A percentile compares a stretch with the other conserved stretches of the same genome.
phyloP scores from a whole-genome alignment of 2,888 invertebrate species.

The Drosophila anomelani region DNA sequence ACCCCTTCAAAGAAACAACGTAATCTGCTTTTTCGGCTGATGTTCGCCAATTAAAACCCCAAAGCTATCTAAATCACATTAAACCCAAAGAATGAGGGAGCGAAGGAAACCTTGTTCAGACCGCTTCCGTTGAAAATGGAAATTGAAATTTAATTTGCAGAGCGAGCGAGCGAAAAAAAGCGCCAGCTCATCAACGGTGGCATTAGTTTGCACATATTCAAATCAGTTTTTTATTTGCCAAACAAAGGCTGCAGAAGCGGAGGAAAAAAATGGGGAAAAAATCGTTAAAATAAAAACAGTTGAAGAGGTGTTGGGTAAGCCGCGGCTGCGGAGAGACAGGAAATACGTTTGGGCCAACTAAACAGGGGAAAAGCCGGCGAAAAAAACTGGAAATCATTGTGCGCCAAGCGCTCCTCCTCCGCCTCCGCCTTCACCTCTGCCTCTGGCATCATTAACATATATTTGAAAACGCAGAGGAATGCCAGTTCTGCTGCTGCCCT shows the following conservation, averaged over 20 bases:
- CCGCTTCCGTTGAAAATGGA: conserved; percentile 61
- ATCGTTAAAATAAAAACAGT: conserved; percentile 74
- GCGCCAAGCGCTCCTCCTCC: conserved; percentile 7
- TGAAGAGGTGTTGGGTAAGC: conserved; percentile 61
- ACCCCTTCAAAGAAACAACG: neutral
- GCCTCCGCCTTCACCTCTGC: neutral
- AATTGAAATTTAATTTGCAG: conserved; percentile 68
- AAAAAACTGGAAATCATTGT: conserved; percentile 67
- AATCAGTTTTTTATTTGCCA: conserved; percentile 57
- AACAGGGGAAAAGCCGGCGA: conserved; percentile 34
- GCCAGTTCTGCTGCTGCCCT: conserved; percentile 6
- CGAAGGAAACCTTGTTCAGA: conserved; percentile 35
- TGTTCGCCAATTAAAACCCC: conserved; percentile 34
- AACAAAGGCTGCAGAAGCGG: conserved; percentile 16
- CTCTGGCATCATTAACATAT: conserved; percentile 75
- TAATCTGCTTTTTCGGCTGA: conserved; percentile 1
- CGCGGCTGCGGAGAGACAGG: conserved; percentile 57
- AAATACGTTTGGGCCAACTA: conserved; percentile 72
- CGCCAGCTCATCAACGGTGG: conserved; percentile 58
- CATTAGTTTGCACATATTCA: conserved; percentile 76
- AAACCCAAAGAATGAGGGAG: conserved; percentile 16
- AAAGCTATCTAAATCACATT: conserved; percentile 53
- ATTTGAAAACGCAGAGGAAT: conserved; percentile 78
- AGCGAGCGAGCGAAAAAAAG: conserved; percentile 26
- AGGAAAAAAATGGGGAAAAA: conserved; percentile 28